These are phyloP conservation scores for Spodoptera litura DNA, from an alignment of 1,140 invertebrate genomes.

Conservation along the genomic window DNA sequence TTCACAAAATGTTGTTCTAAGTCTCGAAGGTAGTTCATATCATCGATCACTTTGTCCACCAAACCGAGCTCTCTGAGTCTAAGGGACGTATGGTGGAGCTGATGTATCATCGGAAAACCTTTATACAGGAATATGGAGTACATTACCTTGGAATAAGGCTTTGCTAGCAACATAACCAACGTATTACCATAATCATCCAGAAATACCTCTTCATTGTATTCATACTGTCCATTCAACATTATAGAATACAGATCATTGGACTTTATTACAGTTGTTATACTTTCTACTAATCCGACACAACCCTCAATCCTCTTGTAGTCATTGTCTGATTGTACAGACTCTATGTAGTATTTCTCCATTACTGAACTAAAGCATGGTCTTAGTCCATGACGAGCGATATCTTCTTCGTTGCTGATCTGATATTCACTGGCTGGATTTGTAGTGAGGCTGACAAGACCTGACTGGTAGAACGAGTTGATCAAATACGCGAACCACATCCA, in stretches of 20 bases:
- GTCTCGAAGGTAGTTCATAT: constrained; percentile 39
- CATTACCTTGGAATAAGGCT: constrained; percentile 57
- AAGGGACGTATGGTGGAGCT: constrained; percentile 53
- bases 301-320: not conserved
- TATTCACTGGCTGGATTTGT: constrained; percentile 48
- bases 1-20: constrained; percentile 42
- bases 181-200: constrained; percentile 54
- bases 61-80: constrained; percentile 66
- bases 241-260: constrained; percentile 56
- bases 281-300: constrained; percentile 56
- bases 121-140: constrained; percentile 69
- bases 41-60: constrained; percentile 45
- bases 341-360: constrained; percentile 8
- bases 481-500: constrained; percentile 57
- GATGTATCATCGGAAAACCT: constrained; percentile 64
- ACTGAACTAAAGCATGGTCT: constrained; percentile 5
- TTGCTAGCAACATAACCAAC: constrained; percentile 56
- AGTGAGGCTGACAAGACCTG: constrained; percentile 50
- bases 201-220: constrained; percentile 59
- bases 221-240: constrained; percentile 54
- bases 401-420: constrained; percentile 52
- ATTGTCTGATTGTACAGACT: constrained; percentile 3
- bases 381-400: constrained; percentile 37
- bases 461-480: constrained; percentile 51
- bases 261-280: constrained; percentile 58